Conservation (phyloP, 35 echinoderm and acorn worm genomes). For the Patiria miniata region DNA sequence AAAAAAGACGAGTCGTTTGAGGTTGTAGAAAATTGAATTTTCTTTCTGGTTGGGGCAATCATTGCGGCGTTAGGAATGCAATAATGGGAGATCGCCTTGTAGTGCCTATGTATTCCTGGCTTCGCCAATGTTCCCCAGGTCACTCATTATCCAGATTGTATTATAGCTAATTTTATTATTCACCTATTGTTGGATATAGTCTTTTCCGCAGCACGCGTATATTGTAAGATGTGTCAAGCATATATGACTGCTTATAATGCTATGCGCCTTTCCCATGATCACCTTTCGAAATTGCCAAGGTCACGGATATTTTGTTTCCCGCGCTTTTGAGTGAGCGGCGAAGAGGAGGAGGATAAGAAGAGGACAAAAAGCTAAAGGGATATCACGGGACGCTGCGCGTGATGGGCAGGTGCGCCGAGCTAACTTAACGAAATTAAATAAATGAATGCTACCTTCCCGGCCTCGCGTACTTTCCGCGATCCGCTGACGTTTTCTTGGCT, state of each 20-base stretch:
- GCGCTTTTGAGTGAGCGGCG: neutral
- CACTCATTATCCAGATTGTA: neutral
- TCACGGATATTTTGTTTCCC: neutral
- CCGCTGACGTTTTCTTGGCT: conserved; percentile 15
- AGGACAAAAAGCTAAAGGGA: neutral
- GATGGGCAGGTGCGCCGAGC: conserved; percentile 33
- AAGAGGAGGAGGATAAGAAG: neutral
- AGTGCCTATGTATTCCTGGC: neutral
- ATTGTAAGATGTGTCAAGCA: no score
- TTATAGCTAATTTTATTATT: conserved; percentile 6
- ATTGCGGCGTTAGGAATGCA: neutral
- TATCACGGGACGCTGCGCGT: conserved; percentile 4
- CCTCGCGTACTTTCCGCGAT: conserved; percentile 9
- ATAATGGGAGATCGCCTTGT: neutral
- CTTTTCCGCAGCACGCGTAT: neutral
- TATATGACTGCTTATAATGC: neutral
- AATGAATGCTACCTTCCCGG: conserved; percentile 32
- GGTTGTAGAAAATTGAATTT: conserved; percentile 1
- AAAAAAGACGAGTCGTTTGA: neutral
- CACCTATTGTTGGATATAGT: neutral
- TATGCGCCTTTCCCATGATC: neutral
- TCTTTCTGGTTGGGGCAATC: neutral
- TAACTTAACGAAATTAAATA: conserved; percentile 50
- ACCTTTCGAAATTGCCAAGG: conserved; percentile 18
- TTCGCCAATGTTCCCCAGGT: neutral